Conservation (phyloP, 2,797 vertebrate species). For the Echeneis naucrates region DNA sequence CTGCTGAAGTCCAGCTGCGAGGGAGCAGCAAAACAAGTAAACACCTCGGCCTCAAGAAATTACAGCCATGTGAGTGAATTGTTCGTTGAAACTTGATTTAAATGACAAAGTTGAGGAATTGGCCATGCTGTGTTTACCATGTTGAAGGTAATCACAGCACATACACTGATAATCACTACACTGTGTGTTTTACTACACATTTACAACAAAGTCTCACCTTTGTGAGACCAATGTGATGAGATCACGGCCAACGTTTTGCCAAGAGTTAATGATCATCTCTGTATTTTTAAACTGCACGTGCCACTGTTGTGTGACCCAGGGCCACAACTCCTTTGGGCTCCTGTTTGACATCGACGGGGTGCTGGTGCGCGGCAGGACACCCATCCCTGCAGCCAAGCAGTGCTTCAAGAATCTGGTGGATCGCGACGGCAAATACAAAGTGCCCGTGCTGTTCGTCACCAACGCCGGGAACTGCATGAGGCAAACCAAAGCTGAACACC, state of each 20-base stretch:
- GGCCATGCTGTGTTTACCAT: no score
- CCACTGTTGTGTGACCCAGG: slow-evolving; percentile 33
- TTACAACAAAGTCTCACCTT: slow-evolving; percentile 22
- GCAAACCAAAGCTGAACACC: slow-evolving; percentile 89
- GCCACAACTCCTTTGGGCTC: slow-evolving; percentile 87
- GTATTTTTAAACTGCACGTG: slow-evolving; percentile 16
- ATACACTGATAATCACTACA: no score
- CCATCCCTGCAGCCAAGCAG: slow-evolving; percentile 90
- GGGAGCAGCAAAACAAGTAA: slow-evolving; percentile 50
- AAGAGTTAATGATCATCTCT: slow-evolving; percentile 50
- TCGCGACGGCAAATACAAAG: slow-evolving; percentile 85
- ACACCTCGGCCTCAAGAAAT: slow-evolving; percentile 33
- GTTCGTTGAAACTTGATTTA: background rate
- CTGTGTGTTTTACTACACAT: background rate
- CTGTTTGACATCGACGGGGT: slow-evolving; percentile 97
- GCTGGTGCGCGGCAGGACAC: slow-evolving; percentile 90
- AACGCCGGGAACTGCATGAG: slow-evolving; percentile 94
- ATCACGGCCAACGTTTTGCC: background rate
- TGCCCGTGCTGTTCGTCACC: slow-evolving; percentile 96
- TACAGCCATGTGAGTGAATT: slow-evolving; percentile 78
- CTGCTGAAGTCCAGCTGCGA: slow-evolving; percentile 65
- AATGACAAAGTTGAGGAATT: no score
- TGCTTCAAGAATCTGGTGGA: slow-evolving; percentile 89
- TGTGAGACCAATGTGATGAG: background rate
- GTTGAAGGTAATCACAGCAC: background rate